Conservation (phyloP, 1,140 invertebrate species). For the Odontomachus brunneus region DNA sequence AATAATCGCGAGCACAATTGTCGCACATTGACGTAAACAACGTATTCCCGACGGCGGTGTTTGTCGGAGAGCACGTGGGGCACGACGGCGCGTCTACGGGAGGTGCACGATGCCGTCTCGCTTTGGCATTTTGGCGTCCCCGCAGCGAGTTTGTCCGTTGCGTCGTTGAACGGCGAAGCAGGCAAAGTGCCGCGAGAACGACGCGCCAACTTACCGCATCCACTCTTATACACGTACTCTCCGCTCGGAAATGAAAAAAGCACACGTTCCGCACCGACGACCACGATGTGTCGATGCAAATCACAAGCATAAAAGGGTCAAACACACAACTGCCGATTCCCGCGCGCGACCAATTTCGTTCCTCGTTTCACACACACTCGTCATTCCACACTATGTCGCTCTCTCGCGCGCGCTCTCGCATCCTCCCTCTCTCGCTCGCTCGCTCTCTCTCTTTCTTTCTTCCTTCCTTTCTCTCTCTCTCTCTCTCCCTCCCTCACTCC, state of each 20-base stretch:
- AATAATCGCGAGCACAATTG: conserved; percentile 33
- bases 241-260: conserved; percentile 71
- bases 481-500: conserved; percentile 20
- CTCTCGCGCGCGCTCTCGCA: conserved; percentile 17
- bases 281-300: conserved; percentile 67
- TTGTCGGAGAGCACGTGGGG: background rate
- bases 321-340: conserved; percentile 78
- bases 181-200: conserved; percentile 54
- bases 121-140: conserved; percentile 59
- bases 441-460: conserved; percentile 44
- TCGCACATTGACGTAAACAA: conserved; percentile 47
- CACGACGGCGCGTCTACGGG: background rate
- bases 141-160: conserved; percentile 65
- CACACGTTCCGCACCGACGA: conserved; percentile 73
- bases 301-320: conserved; percentile 77
- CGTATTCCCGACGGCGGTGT: no score
- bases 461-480: conserved; percentile 43
- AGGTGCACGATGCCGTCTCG: conserved; percentile 59
- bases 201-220: conserved; percentile 73
- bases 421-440: conserved; percentile 15
- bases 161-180: conserved; percentile 70
- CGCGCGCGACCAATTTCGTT: conserved; percentile 81
- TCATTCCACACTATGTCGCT: conserved; percentile 50
- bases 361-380: conserved; percentile 75
- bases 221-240: conserved; percentile 70